These are phyloP conservation scores for Lytechinus variegatus DNA, from an alignment of 35 echinoderm and acorn worm genomes.

Conservation along the genomic window DNA sequence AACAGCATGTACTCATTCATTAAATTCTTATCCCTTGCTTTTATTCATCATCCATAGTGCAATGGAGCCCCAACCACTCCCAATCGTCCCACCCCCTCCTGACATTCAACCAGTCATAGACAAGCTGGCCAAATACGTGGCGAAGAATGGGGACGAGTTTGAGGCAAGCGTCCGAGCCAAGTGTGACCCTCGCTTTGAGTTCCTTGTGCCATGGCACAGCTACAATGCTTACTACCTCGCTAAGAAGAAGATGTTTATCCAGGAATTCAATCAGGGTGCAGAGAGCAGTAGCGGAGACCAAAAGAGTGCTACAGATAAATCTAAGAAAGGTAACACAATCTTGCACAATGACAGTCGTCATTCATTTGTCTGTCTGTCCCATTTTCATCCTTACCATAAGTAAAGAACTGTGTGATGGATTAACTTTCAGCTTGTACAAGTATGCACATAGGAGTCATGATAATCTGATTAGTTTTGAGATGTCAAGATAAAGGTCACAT, in stretches of 20 bases:
- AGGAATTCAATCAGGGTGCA: conserved; percentile 67
- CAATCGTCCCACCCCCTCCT: conserved; percentile 92
- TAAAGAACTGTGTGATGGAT: too few species aligned
- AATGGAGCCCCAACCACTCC: conserved; percentile 57
- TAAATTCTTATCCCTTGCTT: neutral
- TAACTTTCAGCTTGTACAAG: too few species aligned
- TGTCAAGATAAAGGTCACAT: too few species aligned
- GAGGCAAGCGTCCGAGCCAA: conserved; percentile 88
- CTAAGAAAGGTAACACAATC: conserved; percentile 72
- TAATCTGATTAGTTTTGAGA: too few species aligned
- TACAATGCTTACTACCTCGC: conserved; percentile 88
- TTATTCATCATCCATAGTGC: neutral
- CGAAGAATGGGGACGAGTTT: conserved; percentile 97
- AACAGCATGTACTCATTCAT: neutral
- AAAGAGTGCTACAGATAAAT: conserved; percentile 47
- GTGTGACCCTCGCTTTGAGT: conserved; percentile 87
- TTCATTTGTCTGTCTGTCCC: too few species aligned
- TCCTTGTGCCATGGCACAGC: conserved; percentile 85
- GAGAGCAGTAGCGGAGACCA: conserved; percentile 59
- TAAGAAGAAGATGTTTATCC: conserved; percentile 83
- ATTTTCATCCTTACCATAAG: too few species aligned
- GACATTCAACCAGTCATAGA: conserved; percentile 98
- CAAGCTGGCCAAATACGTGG: conserved; percentile 95
- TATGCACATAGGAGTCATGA: too few species aligned
- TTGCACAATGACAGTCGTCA: too few species aligned